Percentiles rank a stretch among this genome's conserved stretches.
These are phyloP conservation scores for Coilia nasus DNA, from an alignment of 2,797 vertebrate genomes.

Conservation along the genomic window DNA sequence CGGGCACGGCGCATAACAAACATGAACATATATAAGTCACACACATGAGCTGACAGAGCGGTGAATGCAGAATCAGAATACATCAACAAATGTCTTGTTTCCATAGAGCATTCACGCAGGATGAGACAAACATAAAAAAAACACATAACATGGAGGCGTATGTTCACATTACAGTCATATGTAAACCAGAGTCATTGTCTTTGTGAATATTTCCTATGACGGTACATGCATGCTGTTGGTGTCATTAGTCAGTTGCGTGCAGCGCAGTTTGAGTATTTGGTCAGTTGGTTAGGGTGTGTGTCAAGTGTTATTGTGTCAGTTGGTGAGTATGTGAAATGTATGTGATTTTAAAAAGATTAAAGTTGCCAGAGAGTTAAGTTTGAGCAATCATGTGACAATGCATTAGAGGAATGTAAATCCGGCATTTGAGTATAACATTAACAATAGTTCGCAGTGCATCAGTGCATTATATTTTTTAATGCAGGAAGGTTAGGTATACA, in stretches of 20 bases:
- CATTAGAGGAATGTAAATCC: neutral
- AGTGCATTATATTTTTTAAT: neutral
- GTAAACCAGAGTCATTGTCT: neutral
- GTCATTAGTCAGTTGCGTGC: no score
- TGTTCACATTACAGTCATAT: neutral
- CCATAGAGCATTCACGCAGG: neutral
- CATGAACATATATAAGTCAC: neutral
- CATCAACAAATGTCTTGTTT: neutral
- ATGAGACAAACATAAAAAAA: neutral
- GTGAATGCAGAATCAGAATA: neutral
- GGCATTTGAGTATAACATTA: neutral
- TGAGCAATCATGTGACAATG: neutral
- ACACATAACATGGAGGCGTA: neutral
- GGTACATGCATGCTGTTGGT: no score
- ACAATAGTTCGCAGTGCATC: neutral
- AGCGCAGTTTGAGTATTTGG: neutral
- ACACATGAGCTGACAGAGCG: neutral
- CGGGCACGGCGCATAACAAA: neutral
- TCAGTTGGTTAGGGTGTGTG: neutral
- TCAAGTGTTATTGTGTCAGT: neutral
- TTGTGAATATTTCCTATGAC: neutral
- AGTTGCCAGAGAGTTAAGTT: neutral
- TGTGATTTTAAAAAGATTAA: neutral
- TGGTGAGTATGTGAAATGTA: neutral
- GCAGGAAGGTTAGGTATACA: no score